Percentiles rank a stretch among this genome's conserved stretches.
Evolutionary conservation across 2,888 invertebrate species (phyloP).

Genomic region (Diaperis boleti): DNA sequence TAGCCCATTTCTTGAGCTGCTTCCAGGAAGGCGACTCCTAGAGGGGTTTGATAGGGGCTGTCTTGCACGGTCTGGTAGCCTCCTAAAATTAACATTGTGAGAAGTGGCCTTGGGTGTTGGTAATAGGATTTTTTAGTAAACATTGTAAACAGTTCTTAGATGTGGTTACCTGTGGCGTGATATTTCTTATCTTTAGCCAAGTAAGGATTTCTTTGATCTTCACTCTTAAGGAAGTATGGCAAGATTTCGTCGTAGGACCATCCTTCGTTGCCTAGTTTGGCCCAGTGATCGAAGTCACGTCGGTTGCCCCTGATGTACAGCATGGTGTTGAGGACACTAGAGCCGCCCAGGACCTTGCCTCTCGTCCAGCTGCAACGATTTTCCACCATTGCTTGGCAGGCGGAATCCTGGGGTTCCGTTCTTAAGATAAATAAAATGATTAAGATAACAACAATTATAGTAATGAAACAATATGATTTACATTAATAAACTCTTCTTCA

Average conservation of each 20-base stretch:
- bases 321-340: constrained; percentile 91
- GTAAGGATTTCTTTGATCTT: constrained; percentile 91
- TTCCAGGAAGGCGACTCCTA: constrained; percentile 87
- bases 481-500: too few relatives aligned
- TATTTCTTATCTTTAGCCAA: constrained; percentile 79
- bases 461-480: too few relatives aligned
- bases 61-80: constrained; percentile 84
- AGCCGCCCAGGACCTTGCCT: constrained; percentile 90
- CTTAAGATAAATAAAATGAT: constrained; percentile 63
- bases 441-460: too few relatives aligned
- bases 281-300: constrained; percentile 91
- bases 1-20: constrained; percentile 95
- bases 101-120: too few relatives aligned
- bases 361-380: constrained; percentile 90
- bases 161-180: constrained; percentile 78
- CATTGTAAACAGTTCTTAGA: too few relatives aligned
- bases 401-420: constrained; percentile 84
- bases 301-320: constrained; percentile 90
- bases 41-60: constrained; percentile 77
- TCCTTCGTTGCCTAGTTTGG: constrained; percentile 84
- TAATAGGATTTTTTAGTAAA: too few relatives aligned
- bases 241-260: constrained; percentile 89
- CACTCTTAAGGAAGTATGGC: constrained; percentile 87
- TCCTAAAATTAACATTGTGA: too few relatives aligned
- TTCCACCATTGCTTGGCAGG: constrained; percentile 89